Evolutionary conservation across 2,113 vertebrate species (phyloP).

Genomic region (Choloepus hoffmanni): DNA sequence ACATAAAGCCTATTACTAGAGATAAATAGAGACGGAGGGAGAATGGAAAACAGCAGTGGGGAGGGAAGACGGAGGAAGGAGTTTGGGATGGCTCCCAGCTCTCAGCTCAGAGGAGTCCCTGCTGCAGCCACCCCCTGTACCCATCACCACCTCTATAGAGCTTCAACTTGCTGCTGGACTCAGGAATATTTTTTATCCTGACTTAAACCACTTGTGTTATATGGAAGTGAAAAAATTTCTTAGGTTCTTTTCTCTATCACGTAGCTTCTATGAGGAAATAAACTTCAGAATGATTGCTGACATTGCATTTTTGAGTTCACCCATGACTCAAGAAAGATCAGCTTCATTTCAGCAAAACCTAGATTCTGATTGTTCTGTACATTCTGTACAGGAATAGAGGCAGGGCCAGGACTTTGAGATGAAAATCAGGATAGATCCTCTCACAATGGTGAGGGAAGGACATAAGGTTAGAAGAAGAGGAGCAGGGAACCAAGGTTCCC

Average conservation of each 20-base stretch:
- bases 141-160: too few relatives aligned
- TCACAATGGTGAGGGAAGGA: not conserved
- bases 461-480: not conserved
- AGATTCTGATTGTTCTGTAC: not conserved
- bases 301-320: not conserved
- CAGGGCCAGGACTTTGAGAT: not conserved
- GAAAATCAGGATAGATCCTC: not conserved
- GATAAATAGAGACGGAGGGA: too few relatives aligned
- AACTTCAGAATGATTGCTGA: not conserved
- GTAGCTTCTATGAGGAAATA: not conserved
- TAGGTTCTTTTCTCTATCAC: slow-evolving; percentile 44
- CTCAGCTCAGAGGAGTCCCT: too few relatives aligned
- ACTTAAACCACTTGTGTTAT: not conserved
- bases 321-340: not conserved
- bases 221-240: not conserved
- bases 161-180: too few relatives aligned
- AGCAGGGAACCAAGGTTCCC: not conserved
- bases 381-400: not conserved
- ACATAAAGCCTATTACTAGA: too few relatives aligned
- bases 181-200: not conserved
- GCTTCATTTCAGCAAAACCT: slow-evolving; percentile 47
- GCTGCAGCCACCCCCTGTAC: too few relatives aligned
- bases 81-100: too few relatives aligned
- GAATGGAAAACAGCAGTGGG: too few relatives aligned
- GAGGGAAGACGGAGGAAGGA: too few relatives aligned